phyloP scores from a whole-genome alignment of 1,140 invertebrate genomes.

The Trichoplusia ni region DNA sequence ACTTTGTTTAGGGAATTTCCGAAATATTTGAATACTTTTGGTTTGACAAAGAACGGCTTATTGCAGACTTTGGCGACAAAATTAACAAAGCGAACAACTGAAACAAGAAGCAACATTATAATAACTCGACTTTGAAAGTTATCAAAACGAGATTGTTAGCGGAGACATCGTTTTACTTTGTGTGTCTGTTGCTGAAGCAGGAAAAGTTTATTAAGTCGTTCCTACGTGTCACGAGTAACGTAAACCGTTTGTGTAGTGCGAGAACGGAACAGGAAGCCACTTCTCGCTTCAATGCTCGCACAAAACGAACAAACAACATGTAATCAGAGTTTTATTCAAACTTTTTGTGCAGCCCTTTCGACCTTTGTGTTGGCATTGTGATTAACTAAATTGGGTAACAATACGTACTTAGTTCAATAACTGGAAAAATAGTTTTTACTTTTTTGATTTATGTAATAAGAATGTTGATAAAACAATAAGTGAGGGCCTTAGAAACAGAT shows the following conservation, averaged over 20 bases:
- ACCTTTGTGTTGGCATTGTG: slow-evolving; percentile 46
- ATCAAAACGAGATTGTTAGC: slow-evolving; percentile 2
- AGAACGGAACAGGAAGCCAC: slow-evolving; percentile 59
- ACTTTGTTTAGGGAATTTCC: too few species aligned
- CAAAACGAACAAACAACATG: slow-evolving; percentile 53
- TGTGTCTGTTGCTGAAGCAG: slow-evolving; percentile 4
- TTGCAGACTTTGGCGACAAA: not conserved
- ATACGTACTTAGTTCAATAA: slow-evolving; percentile 40
- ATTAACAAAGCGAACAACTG: not conserved
- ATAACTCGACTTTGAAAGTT: slow-evolving; percentile 7
- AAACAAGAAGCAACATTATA: not conserved
- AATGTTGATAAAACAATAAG: slow-evolving; percentile 31
- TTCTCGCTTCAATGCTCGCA: slow-evolving; percentile 45
- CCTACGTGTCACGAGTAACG: slow-evolving; percentile 43
- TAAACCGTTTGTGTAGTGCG: slow-evolving; percentile 35
- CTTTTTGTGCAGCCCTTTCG: slow-evolving; percentile 61
- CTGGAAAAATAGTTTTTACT: not conserved
- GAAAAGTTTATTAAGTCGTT: slow-evolving; percentile 34
- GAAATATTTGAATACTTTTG: not conserved
- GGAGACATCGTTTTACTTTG: not conserved
- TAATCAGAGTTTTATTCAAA: slow-evolving; percentile 55
- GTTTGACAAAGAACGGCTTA: slow-evolving; percentile 3
- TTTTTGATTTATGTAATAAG: not conserved
- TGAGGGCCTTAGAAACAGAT: not conserved
- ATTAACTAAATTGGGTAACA: slow-evolving; percentile 40